These are phyloP conservation scores for Xyrauchen texanus DNA, from an alignment of 2,113 vertebrate genomes.

Conservation along the genomic window DNA sequence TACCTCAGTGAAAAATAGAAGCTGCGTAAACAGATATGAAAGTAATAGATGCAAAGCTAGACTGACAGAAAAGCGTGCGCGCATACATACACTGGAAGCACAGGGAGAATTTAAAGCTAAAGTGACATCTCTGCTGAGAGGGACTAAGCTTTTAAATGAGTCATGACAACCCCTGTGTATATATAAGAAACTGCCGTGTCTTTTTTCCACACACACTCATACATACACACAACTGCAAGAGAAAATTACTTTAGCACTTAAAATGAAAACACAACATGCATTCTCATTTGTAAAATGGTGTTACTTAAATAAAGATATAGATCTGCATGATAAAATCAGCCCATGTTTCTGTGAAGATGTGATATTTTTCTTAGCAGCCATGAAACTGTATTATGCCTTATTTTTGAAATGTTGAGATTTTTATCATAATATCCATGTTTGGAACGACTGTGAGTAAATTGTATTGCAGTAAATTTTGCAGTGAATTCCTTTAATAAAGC, in stretches of 20 bases:
- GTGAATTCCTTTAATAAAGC: too few species aligned
- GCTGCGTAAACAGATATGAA: slow-evolving; percentile 18
- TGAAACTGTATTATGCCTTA: too few species aligned
- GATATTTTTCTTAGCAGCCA: too few species aligned
- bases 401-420: too few species aligned
- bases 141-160: slow-evolving; percentile 28
- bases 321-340: background rate
- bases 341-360: background rate
- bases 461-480: too few species aligned
- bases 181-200: background rate
- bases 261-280: background rate
- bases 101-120: slow-evolving; percentile 15
- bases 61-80: slow-evolving; percentile 24
- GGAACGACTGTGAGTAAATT: too few species aligned
- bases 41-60: slow-evolving; percentile 17
- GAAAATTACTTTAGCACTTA: slow-evolving; percentile 8
- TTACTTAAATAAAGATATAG: background rate
- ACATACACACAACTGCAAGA: background rate
- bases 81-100: slow-evolving; percentile 3
- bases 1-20: background rate
- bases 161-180: slow-evolving; percentile 25
- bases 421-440: too few species aligned
- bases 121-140: slow-evolving; percentile 42
- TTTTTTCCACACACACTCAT: too few species aligned
- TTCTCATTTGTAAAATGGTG: background rate